Evolutionary conservation across 1,140 invertebrate genomes (phyloP), one percentile per base, ranked within the genome.

Genomic region (Apis dorsata): DNA sequence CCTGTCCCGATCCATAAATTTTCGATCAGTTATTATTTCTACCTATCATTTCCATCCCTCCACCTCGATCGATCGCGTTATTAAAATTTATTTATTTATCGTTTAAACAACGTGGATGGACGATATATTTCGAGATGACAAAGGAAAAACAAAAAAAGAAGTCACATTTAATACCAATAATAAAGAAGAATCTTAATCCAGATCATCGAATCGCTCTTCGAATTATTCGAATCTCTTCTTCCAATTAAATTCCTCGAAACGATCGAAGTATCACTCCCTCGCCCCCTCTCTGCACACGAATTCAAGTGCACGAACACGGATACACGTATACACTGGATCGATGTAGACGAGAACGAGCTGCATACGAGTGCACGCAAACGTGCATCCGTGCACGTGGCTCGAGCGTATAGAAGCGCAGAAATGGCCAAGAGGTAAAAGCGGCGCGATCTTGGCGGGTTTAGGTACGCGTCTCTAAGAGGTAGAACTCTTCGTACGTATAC

Each of bases 401-500:
- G 24, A 15, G n/a, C 19, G 51, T 49, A 72, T 77, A 80, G 72
- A 83, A 55, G 19, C 63, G 77, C 62, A 87, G 72, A 86, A 86
- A 49, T n/a, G 81, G 34, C 28, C 13, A 87, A 72, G 78, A 87
- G 85, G 77, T 84, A 84, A 74, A 63, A 71, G n/a, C 34, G 57
- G 19, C 34, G 51, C 11, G 71, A 84, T 81, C 63, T 51, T 77
- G 63, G 12, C 59, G 15, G 60, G 49, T 83, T 72, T 71, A 24
- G 49, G 34, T 34, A 4, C 60, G 59, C 60, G 74, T 34, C 55
- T 11, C 9, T 62, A 75, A 57, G 34, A 44, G 15, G 55, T 8
- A 17, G 53, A n/a, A 8, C 13, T 28, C 57, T 57, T 78, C 69
- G 59, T 34, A 34, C 71, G 63, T 66, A 86, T 88, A 91, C 86